These are phyloP conservation scores for Ancistrus triradiatus DNA, from an alignment of 2,113 vertebrate species.

Conservation along the genomic window DNA sequence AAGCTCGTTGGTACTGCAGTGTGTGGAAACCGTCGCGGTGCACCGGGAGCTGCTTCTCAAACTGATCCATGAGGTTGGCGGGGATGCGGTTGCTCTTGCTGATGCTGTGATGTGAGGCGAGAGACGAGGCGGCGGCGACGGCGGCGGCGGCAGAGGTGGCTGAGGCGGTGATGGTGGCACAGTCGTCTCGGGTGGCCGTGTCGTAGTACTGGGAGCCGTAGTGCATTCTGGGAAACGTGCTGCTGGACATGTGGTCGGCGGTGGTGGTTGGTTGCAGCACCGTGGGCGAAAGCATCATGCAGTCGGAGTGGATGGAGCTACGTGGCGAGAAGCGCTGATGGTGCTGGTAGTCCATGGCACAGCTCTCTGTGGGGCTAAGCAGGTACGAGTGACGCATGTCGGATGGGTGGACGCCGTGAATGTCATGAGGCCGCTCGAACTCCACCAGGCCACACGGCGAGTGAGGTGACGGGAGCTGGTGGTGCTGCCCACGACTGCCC, in stretches of 20 bases:
- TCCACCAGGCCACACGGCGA: constrained; percentile 79
- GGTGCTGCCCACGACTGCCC: constrained; percentile 82
- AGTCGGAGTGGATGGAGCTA: constrained; percentile 95
- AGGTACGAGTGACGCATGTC: constrained; percentile 86
- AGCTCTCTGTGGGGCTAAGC: constrained; percentile 93
- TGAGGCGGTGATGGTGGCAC: constrained; percentile 73
- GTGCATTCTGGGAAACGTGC: constrained; percentile 98
- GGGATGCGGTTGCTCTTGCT: constrained; percentile 49
- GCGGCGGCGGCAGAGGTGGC: constrained; percentile 70
- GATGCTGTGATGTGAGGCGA: constrained; percentile 40
- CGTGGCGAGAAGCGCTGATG: constrained; percentile 87
- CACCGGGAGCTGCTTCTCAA: constrained; percentile 94
- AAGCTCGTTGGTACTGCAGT: constrained; percentile 92
- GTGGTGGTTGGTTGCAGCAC: constrained; percentile 65
- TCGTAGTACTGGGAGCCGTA: constrained; percentile 93
- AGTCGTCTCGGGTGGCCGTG: constrained; percentile 83
- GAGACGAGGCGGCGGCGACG: constrained; percentile 47
- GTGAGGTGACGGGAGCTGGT: constrained; percentile 85
- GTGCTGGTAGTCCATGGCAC: constrained; percentile 87
- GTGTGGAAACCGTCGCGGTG: constrained; percentile 97
- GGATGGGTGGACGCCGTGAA: constrained; percentile 76
- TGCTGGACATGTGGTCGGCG: constrained; percentile 92
- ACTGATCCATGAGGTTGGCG: constrained; percentile 91
- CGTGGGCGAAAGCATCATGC: constrained; percentile 89
- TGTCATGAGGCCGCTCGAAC: constrained; percentile 82